Base-by-base conservation (phyloP, 2,113 vertebrate genomes). In the Misgurnus anguillicaudatus region DNA sequence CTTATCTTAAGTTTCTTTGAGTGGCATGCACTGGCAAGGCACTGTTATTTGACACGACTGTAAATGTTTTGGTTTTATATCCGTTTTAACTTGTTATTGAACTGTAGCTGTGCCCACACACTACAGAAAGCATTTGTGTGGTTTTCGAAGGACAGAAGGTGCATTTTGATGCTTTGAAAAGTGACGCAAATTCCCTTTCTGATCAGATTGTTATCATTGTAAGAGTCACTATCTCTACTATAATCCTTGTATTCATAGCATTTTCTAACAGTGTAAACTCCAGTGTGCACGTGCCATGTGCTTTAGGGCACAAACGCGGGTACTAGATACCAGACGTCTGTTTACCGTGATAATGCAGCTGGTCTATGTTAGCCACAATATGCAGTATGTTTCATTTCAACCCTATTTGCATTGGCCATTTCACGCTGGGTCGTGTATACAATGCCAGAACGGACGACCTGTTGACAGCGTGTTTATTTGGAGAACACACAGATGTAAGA, bases 401-500 rank as follows among this genome's bases (percentile, higher is more conserved):
- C 38, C 14, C n/a, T 60, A 74, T 74, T 61, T 74, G 71, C 47
- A 62, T 47, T 74, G 71, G 57, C 55, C 13, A 31, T 62, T 74
- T 36, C 9, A 13, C 72, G 47, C 53, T 71, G 62, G 67, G 66
- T 21, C 74, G 38, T 62, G 62, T 38, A 57, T 60, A 45, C 48
- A 65, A 39, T 39, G 53, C 21, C 39, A 31, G 60, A 16, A 69
- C 73, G 42, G 67, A 66, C 71, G 38, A 42, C 17, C 42, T 78
- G 74, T 57, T 80, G 74, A 80, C 79, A 77, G 63, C 11, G 21
- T 81, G 82, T 81, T 80, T 84, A 78, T 81, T 78, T 75, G 31
- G 69, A 84, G 66, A 80, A 51, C 41, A 9, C 69, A 31, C 82
- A 81, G 61, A 81, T 69, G 79, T 78, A 78, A 81, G 69, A 69